Percentiles rank a stretch among this genome's conserved stretches.
Conservation (phyloP, 1,140 invertebrate genomes). For the Pogonognathellus flavescens region DNA sequence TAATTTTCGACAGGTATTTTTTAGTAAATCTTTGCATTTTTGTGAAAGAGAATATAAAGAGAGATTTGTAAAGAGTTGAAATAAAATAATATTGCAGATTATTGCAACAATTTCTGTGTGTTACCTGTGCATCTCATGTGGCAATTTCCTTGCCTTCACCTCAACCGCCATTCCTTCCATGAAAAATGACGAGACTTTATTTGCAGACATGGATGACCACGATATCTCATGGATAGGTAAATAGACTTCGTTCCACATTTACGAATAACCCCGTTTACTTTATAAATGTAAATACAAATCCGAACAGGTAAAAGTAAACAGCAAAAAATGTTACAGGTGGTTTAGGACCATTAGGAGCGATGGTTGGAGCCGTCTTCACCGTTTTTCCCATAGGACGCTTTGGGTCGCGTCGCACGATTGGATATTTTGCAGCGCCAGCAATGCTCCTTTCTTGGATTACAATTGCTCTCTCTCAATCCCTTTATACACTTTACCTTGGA, state of each 20-base stretch:
- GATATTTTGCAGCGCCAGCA: constrained; percentile 48
- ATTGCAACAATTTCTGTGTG: constrained; percentile 51
- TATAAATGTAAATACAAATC: background rate
- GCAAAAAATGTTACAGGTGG: constrained; percentile 37
- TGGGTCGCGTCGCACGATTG: constrained; percentile 54
- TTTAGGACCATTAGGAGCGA: constrained; percentile 61
- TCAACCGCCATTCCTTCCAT: constrained; percentile 61
- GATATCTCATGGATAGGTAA: constrained; percentile 65
- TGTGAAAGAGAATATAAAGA: too few relatives aligned
- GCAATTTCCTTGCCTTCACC: constrained; percentile 62
- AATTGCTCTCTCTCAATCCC: constrained; percentile 50
- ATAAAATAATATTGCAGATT: too few relatives aligned
- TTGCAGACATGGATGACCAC: constrained; percentile 49
- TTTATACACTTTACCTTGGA: constrained; percentile 46
- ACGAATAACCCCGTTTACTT: background rate
- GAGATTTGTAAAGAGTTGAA: too few relatives aligned
- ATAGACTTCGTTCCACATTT: background rate
- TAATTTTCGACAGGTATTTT: too few relatives aligned
- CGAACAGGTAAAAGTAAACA: background rate
- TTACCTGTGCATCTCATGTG: constrained; percentile 59
- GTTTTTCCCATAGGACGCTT: constrained; percentile 51
- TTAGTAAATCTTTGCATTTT: too few relatives aligned
- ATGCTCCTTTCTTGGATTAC: constrained; percentile 56
- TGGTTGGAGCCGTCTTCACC: constrained; percentile 52
- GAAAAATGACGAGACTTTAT: constrained; percentile 54